Base-by-base conservation (phyloP, 64 coral and sea anemone genomes). In the Cladopsammia gracilis region DNA sequence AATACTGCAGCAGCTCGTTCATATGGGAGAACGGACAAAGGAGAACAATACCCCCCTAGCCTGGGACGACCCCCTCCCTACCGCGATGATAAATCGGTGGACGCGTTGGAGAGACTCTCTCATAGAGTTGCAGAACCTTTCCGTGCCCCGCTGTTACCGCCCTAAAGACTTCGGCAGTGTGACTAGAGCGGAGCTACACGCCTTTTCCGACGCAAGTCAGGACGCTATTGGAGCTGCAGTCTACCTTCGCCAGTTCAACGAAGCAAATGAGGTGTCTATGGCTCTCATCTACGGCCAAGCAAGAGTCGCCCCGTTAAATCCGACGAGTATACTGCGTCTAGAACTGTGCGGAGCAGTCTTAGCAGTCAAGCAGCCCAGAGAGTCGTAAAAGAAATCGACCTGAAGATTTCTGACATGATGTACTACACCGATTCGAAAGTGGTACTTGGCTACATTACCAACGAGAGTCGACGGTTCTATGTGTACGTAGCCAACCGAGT, bases 41-140 rank as follows among this genome's bases (percentile, higher is more conserved):
- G 68, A 69, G 43, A 73, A 87, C 62, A 47, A 88, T 48, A 19
- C 71, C 43, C 86, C 68, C 49, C 70, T 88, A 34, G 65, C 26
- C 22, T 88, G 86, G 86, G 86, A 88, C 67, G 76, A 91, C 46
- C 89, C 89, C 24, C 77, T 91, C 18, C 89, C 89, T 47, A 50
- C 66, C 23, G 76, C 20, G 45, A 25, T 90, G 46, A 64, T 22
- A 34, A 16, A 79, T 18, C 61, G 47, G 60, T 90, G 75, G 89
- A 49, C 47, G 45, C 43, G 58, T 18, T 91, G 89, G 89, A 91
- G 48, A 70, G 75, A 91, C 61, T 66, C 77, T 7, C 61, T 91
- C 7, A 11, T 61, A 20, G 89, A 81, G 13, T 69, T 91, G 18
- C 42, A 91, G 62, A 53, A 91, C 20, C 43, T 91, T 51, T 66